Percentiles rank a stretch among this genome's conserved stretches.
Evolutionary conservation across 2,113 vertebrate genomes (phyloP).

Genomic region (Diglossa brunneiventris): DNA sequence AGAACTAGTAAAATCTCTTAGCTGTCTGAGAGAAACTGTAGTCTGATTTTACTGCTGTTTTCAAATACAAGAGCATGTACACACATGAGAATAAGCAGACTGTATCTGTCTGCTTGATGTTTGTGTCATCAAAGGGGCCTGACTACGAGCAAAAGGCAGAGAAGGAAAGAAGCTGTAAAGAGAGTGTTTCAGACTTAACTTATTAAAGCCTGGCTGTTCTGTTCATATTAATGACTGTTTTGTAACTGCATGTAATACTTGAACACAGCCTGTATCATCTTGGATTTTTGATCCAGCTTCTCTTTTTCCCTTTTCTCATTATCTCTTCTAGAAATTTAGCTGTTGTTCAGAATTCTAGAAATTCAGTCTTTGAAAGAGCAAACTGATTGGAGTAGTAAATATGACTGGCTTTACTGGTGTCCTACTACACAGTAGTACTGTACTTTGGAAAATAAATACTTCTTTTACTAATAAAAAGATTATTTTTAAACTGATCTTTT

Average conservation of each 20-base stretch:
- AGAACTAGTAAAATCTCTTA: background rate
- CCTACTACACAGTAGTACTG: background rate
- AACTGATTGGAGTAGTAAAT: background rate
- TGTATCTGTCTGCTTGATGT: background rate
- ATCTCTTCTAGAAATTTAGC: background rate
- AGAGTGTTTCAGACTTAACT: background rate
- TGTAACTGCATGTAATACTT: background rate
- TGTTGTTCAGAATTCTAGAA: background rate
- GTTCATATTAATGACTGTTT: background rate
- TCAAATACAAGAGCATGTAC: background rate
- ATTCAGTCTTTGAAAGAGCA: background rate
- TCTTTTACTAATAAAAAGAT: background rate
- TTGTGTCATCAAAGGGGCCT: background rate
- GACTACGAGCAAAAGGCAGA: background rate
- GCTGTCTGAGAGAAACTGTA: background rate
- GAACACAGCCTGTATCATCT: background rate
- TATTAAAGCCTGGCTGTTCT: background rate
- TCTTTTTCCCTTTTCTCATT: background rate
- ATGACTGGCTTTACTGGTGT: background rate
- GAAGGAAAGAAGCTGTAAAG: background rate
- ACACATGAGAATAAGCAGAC: background rate
- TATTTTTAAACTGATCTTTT: background rate
- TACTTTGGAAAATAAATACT: background rate
- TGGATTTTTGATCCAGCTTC: background rate
- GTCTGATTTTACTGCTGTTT: background rate